Evolutionary conservation across 2,888 invertebrate species (phyloP), one percentile per base, ranked within the genome.

Genomic region (Ctenicera cuprea): DNA sequence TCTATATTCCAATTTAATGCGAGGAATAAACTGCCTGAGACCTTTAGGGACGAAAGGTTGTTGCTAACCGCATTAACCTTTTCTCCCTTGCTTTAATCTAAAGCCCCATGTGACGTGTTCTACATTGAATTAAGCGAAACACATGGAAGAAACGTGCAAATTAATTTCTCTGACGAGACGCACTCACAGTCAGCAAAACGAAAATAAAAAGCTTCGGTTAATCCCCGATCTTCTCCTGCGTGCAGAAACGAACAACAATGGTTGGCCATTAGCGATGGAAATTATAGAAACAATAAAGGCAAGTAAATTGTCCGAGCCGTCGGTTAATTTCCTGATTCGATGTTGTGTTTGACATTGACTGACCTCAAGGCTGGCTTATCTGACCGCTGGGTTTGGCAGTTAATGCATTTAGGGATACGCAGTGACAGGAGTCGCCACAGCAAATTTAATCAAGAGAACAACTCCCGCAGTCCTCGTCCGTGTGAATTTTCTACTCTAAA

Each of bases 381-480:
- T 79, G 78, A 76, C 78, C 76, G 76, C 75, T 78, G 77, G 78
- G 76, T 74, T 74, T 77, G 76, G 73, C 79, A 77, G 76, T 80
- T 80, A 82, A 82, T 82, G 77, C 78, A 77, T 76, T 82, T 82
- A 80, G 74, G 75, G 75, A 71, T 76, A 77, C 77, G 75, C 79
- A 78, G 79, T 78, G 78, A 76, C 79, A 74, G 76, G 76, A 77
- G 76, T 74, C 70, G 76, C 81, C 80, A 74, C 80, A 80, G 80
- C 81, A 82, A 82, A 82, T 82, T 80, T 80, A 82, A 82, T 82
- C 81, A 81, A 76, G 70, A 70, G 71, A 78, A 76, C 77, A 77
- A 78, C 78, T 76, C 78, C 78, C 75, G 57, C 66, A 77, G 79
- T 77, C 77, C 76, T 77, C 76, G 79, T 79, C 80, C 75, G 33